Conservation (phyloP, 2,113 vertebrate species). For the Pachyramphus minor region DNA sequence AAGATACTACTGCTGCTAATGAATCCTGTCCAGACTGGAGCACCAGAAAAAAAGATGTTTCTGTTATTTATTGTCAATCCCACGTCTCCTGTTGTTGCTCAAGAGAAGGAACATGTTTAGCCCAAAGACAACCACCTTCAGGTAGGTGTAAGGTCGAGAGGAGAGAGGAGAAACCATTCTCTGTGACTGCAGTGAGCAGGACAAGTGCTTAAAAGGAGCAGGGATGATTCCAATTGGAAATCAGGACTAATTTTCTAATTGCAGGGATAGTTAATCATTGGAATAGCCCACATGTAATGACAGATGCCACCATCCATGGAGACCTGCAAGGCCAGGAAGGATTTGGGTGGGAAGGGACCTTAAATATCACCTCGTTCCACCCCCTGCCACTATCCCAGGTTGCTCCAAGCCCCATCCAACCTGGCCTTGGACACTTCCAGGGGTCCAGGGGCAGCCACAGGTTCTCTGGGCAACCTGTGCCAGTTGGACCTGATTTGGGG, state of each 20-base stretch:
- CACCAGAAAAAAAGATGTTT: neutral
- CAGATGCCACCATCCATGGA: neutral
- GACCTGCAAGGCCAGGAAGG: neutral
- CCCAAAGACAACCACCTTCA: neutral
- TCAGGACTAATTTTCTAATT: neutral
- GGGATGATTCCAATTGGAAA: neutral
- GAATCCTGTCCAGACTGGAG: neutral
- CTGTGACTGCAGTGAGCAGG: neutral
- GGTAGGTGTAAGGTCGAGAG: neutral
- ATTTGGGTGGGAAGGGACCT: neutral
- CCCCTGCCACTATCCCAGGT: neutral
- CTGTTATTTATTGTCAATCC: neutral
- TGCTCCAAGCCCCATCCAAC: neutral
- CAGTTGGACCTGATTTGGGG: neutral
- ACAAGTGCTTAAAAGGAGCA: neutral
- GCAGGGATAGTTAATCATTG: neutral
- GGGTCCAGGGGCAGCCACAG: neutral
- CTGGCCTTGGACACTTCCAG: neutral
- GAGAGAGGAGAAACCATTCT: neutral
- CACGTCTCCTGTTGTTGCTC: neutral
- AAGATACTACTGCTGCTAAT: neutral
- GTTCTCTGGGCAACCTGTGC: neutral
- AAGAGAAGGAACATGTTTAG: neutral
- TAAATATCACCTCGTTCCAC: neutral
- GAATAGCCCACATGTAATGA: neutral